Conservation (phyloP, 2,888 invertebrate genomes). For the Aporophyla nigra region DNA sequence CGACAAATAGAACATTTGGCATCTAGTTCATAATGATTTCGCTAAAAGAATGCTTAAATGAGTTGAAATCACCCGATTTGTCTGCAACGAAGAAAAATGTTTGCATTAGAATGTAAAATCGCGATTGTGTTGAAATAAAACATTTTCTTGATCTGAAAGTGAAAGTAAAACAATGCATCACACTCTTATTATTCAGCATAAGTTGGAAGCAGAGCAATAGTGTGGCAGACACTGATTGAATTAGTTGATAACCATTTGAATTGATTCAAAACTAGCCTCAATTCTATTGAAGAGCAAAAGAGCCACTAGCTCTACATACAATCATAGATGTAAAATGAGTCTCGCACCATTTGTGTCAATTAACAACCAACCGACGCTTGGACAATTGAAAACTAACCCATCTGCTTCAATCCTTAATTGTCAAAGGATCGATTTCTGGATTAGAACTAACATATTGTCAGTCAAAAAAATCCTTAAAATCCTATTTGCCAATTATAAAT, state of each 20-base stretch:
- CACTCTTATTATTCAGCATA: conserved; percentile 50
- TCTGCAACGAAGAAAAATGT: no score
- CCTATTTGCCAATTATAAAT: not conserved
- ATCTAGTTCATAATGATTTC: not conserved
- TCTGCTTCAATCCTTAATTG: not conserved
- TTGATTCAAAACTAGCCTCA: conserved; percentile 20
- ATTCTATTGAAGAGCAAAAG: conserved; percentile 16
- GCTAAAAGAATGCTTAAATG: not conserved
- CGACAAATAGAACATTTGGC: not conserved
- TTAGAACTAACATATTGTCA: not conserved
- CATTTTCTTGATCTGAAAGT: conserved; percentile 51
- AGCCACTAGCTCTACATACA: conserved; percentile 1
- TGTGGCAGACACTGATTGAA: conserved; percentile 52
- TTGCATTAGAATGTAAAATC: not conserved
- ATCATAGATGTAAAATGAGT: not conserved
- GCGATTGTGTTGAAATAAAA: conserved; percentile 11
- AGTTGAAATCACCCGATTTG: not conserved
- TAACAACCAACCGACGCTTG: not conserved
- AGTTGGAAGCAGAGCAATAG: conserved; percentile 35
- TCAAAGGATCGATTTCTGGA: not conserved
- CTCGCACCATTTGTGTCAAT: not conserved
- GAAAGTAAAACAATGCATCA: conserved; percentile 55
- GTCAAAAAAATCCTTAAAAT: not conserved
- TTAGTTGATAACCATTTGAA: conserved; percentile 33
- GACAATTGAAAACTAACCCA: no score